Evolutionary conservation across 2,797 vertebrate genomes (phyloP), one percentile per base, ranked within the genome.

Genomic region (Oceanodroma leucorhoa): DNA sequence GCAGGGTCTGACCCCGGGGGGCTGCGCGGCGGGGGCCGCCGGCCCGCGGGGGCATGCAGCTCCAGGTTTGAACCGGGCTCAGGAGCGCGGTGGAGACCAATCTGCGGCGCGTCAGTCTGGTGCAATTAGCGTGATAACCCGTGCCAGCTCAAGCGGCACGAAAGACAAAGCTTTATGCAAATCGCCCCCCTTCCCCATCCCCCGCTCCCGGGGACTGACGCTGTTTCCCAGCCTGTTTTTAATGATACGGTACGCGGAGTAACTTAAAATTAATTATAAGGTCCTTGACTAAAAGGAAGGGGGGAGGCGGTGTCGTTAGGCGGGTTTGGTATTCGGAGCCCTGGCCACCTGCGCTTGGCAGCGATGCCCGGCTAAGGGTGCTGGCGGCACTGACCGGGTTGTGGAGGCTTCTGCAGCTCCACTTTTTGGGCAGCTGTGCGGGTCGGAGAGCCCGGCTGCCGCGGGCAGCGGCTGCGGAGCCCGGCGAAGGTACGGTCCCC

Each of bases 111-210:
- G 67, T 95, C 95, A 90, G 95, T 96, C 96, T 89, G 85, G 69
- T 64, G 91, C 96, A 97, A 97, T 97, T 97, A 98, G 94, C 94
- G 90, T 80, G 87, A 54, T 93, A 96, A 95, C 91, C 95, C 89
- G 94, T 81, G 88, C 94, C 96, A 92, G 87, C 89, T 84, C 70
- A 65, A 43, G 87, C 80, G 81, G 40, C 87, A 24, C 64, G 6
- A 92, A 95, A 96, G 96, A 97, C 97, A 97, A 98, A 98, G 98
- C 97, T 93, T 81, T 97, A 97, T 97, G 98, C 95, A 98, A 98
- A 98, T 67, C 48, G 29, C 36, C 45, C 61, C 38, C 62, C 45
- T 46, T 46, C 54, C n/a, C 61, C 48, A 36, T 53, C 55, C 65
- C 75, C 78, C 87, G 24, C 34, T 48, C 51, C 15, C 8, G n/a